Percentiles rank a stretch among this genome's conserved stretches.
Evolutionary conservation across 1,140 invertebrate genomes (phyloP).

Genomic region (Drosophila dunni): DNA sequence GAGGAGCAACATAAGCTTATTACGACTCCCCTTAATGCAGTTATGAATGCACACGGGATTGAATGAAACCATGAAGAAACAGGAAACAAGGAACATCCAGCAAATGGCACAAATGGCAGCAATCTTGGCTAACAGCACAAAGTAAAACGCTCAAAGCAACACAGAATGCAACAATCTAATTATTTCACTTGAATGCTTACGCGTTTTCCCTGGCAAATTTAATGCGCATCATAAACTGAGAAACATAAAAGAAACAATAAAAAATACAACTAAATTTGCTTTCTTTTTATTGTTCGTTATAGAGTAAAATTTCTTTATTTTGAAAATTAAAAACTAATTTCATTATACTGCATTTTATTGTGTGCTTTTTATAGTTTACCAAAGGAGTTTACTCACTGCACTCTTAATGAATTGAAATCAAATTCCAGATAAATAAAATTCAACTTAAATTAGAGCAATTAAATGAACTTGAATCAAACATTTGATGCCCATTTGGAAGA

Average conservation of each 20-base stretch:
- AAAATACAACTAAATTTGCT: background rate
- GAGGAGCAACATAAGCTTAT: constrained; percentile 7
- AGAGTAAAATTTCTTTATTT: too few relatives aligned
- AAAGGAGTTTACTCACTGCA: too few relatives aligned
- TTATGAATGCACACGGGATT: constrained; percentile 1
- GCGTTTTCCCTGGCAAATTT: constrained; percentile 1
- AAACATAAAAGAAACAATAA: background rate
- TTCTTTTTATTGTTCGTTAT: background rate
- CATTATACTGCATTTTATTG: too few relatives aligned
- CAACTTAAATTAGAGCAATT: too few relatives aligned
- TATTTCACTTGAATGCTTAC: constrained; percentile 11
- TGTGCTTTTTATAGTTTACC: too few relatives aligned
- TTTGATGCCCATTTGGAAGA: too few relatives aligned
- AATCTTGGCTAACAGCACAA: background rate
- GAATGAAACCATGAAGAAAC: background rate
- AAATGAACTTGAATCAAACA: too few relatives aligned
- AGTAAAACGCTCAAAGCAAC: background rate
- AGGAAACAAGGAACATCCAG: background rate
- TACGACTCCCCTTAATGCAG: constrained; percentile 2
- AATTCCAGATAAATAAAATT: too few relatives aligned
- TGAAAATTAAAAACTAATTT: too few relatives aligned
- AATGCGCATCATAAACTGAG: constrained; percentile 2
- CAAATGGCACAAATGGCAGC: background rate
- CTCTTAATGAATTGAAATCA: too few relatives aligned
- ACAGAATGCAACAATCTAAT: constrained; percentile 8